Percentiles rank a stretch among this genome's conserved stretches.
Evolutionary conservation across 1,140 invertebrate species (phyloP).

Genomic region (Acyrthosiphon pisum): DNA sequence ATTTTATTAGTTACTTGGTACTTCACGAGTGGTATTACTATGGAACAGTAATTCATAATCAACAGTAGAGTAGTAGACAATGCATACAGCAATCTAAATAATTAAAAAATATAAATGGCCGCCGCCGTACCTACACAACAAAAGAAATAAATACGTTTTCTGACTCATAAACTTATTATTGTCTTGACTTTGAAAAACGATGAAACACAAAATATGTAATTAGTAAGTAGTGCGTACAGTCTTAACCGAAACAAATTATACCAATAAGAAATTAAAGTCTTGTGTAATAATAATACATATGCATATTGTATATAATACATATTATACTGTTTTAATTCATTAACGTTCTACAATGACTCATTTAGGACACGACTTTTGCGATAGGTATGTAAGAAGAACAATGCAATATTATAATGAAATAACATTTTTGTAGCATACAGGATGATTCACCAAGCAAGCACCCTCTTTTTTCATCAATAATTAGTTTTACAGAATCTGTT

Average conservation of each 20-base stretch:
- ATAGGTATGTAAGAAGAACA: neutral
- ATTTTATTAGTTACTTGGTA: neutral
- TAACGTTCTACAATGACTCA: neutral
- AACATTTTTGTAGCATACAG: neutral
- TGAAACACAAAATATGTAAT: neutral
- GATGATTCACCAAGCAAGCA: no score
- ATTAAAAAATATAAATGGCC: slow-evolving; percentile 19
- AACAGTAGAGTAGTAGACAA: neutral
- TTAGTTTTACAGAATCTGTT: no score
- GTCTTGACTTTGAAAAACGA: slow-evolving; percentile 3
- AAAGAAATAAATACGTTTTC: slow-evolving; percentile 23
- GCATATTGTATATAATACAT: neutral
- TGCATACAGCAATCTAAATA: neutral
- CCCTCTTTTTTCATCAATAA: no score
- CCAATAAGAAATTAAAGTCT: slow-evolving; percentile 6
- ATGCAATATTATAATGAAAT: neutral
- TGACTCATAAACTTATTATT: neutral
- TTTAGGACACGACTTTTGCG: neutral
- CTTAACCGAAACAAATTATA: slow-evolving; percentile 4
- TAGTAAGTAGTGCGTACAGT: neutral
- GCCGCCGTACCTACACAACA: neutral
- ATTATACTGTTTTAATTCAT: neutral
- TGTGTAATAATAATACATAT: neutral
- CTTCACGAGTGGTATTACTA: neutral
- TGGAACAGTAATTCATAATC: neutral